These are phyloP conservation scores for cattle (Bos taurus) DNA, from an alignment of 2,113 vertebrate genomes.

Conservation along the genomic window DNA sequence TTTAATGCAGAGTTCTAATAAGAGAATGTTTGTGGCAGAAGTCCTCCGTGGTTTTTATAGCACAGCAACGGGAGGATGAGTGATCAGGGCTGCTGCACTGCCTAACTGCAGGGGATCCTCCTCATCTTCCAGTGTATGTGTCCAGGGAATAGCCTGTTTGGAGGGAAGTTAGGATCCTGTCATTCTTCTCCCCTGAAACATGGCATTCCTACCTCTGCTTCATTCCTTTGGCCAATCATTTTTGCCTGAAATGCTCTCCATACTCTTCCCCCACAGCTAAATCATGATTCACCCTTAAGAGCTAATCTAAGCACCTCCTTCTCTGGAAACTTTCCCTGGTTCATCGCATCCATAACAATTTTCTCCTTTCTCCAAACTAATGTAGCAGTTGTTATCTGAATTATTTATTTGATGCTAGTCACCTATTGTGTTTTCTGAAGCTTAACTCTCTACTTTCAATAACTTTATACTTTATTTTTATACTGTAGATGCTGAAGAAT, in stretches of 20 bases:
- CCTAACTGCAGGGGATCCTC: background rate
- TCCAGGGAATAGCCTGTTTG: background rate
- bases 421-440: background rate
- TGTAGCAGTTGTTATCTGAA: background rate
- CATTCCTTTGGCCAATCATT: background rate
- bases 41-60: background rate
- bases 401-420: background rate
- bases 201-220: background rate
- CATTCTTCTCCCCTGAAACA: background rate
- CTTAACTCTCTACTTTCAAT: constrained; percentile 38
- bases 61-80: background rate
- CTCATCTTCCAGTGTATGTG: background rate
- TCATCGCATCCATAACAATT: background rate
- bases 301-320: background rate
- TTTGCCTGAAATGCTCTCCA: background rate
- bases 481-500: constrained; percentile 56
- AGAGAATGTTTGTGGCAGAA: background rate
- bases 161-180: background rate
- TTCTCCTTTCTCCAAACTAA: background rate
- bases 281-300: background rate
- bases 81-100: background rate
- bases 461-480: background rate
- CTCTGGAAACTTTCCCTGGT: background rate
- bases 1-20: background rate
- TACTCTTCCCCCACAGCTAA: background rate